Base-by-base conservation (phyloP, 2,113 vertebrate species). In the Ptychochromis oligacanthus region DNA sequence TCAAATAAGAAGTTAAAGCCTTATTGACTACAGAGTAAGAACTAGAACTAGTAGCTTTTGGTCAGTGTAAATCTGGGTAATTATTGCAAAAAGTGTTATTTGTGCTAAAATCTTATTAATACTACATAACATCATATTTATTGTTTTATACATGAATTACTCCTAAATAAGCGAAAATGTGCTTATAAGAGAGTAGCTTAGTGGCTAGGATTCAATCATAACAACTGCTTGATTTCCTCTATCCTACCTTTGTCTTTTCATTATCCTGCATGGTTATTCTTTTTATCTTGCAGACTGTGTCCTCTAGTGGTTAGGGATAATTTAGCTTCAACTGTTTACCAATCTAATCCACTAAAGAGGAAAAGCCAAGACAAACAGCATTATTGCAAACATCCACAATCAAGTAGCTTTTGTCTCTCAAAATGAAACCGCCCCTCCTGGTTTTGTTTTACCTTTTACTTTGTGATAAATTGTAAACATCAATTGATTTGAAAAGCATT, bases 391-490 rank as follows among this genome's bases (percentile, higher is more conserved):
- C 82, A 79, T 49, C 82, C 78, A 24, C 60, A 77, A 24, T 26
- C 65, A 34, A 31, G 46, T 38, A 59, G 57, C 52, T 14, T 67
- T 61, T 17, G 28, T 58, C 88, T 89, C 57, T 85, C 49, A 56
- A 74, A 80, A 80, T 80, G 74, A 89, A 85, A 20, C 52, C 31
- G 34, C 55, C 24, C 72, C 59, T 52, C 18, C 62, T 80, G 62
- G 67, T 85, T 76, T 65, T 70, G 31, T 72, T 80, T 49, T 70
- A 65, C 62, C 81, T 85, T 90, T 83, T 89, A 76, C 86, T 72
- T 38, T 65, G 70, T 86, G 82, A 90, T 82, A 22, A 89, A 89
- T 88, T 84, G 88, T 78, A 76, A 93, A 89, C 84, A 88, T 52
- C 84, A 43, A 83, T 75, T 36, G 79, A 82, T 56, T 82, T 78